Evolutionary conservation across 2,797 vertebrate genomes (phyloP), one percentile per base, ranked within the genome.

Genomic region (Parauchenoglanis punctatus): DNA sequence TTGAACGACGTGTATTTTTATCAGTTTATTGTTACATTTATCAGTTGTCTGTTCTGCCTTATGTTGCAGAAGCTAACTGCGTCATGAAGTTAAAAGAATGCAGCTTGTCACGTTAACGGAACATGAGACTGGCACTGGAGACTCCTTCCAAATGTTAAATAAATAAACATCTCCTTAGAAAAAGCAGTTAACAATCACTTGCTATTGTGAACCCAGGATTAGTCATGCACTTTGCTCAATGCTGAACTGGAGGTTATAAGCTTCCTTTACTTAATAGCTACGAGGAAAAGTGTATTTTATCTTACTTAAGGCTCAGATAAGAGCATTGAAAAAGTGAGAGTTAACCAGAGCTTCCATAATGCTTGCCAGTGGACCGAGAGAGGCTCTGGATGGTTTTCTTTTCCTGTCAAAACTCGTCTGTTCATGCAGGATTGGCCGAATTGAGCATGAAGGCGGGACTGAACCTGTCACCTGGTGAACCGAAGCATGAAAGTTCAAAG

Each of bases 381-480:
- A 61, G 52, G 67, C 31, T 88, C 84, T 49, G 67, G 84, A 54
- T 78, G 67, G 72, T 35, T 81, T 86, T 68, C 40, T 28, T 87
- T 67, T 35, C 86, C 63, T 85, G 89, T 88, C 56, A 85, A 63
- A 88, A 87, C 83, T 83, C 8, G 67, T 61, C 75, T 31, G 58
- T 52, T 68, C 70, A 12, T 61, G 86, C 68, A 87, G 63, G 80
- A 87, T 76, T 58, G 82, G 65, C 81, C 58, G 65, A 67, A n/a
- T 78, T 17, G 28, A 82, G 86, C 63, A 2, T 61, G 85, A 78
- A 65, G 85, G 90, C 52, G 59, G 82, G 88, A 85, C 87, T 85
- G 87, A 88, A 90, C 89, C 87, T 80, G 46, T 91, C 90, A 91
- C 88, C 86, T 83, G 68, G 83, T 87, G 91, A 88, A 83, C 77